A percentile compares a stretch with the other conserved stretches of the same genome.
phyloP scores from a whole-genome alignment of 1,140 invertebrate species.

The Rhynchophorus ferrugineus region DNA sequence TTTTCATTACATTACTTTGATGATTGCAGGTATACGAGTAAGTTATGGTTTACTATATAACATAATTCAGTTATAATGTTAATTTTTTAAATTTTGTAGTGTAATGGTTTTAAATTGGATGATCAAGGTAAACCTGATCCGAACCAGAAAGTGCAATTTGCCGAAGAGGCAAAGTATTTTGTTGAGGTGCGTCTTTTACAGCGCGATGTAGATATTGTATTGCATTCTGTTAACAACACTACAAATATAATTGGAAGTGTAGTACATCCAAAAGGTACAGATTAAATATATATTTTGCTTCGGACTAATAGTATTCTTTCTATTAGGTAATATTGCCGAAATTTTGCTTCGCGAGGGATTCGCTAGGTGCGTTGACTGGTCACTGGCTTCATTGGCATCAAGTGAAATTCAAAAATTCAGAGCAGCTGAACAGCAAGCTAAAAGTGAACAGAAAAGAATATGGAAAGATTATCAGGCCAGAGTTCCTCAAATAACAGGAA shows the following conservation, averaged over 20 bases:
- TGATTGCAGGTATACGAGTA: conserved; percentile 88
- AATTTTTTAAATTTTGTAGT: conserved; percentile 40
- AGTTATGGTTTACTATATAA: conserved; percentile 34
- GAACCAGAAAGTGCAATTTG: conserved; percentile 50
- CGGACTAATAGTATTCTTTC: background rate
- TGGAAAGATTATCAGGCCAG: conserved; percentile 59
- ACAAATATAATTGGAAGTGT: conserved; percentile 95
- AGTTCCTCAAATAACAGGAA: conserved; percentile 58
- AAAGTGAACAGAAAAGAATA: conserved; percentile 49
- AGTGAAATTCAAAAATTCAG: conserved; percentile 68
- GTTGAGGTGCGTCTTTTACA: conserved; percentile 88
- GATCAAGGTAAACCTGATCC: conserved; percentile 58
- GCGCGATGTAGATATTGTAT: conserved; percentile 83
- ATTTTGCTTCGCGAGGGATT: conserved; percentile 71
- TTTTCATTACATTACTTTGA: conserved; percentile 83
- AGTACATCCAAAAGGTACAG: conserved; percentile 67
- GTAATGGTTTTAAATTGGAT: conserved; percentile 67
- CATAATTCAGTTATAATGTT: conserved; percentile 1
- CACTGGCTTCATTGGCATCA: conserved; percentile 77
- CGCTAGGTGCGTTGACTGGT: conserved; percentile 97
- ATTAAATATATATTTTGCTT: background rate
- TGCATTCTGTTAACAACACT: conserved; percentile 88
- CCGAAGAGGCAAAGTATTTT: conserved; percentile 82
- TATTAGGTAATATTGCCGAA: conserved; percentile 84
- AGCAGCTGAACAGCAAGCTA: conserved; percentile 77